phyloP scores from a whole-genome alignment of 2,113 vertebrate species.

The Eupsittula cactorum region DNA sequence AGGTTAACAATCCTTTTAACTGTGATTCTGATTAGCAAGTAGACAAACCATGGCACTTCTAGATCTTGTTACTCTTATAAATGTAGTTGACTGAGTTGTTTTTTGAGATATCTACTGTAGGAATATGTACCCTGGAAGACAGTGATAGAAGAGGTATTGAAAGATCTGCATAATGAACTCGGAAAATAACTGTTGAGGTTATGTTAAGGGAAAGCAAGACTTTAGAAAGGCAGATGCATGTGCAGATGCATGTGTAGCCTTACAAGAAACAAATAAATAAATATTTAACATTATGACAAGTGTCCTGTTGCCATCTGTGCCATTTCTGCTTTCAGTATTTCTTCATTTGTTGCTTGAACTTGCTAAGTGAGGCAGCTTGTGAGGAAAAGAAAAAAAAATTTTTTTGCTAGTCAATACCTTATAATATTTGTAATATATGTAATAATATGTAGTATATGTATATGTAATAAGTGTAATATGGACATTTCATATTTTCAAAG shows the following conservation, averaged over 20 bases:
- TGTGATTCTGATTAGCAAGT: not conserved
- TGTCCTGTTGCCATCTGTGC: not conserved
- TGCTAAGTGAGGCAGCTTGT: not conserved
- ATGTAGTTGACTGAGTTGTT: not conserved
- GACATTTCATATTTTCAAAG: not conserved
- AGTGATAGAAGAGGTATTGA: not conserved
- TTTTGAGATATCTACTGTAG: not conserved
- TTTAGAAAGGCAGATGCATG: not conserved
- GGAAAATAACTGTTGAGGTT: not conserved
- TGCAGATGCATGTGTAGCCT: not conserved
- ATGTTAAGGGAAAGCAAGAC: not conserved
- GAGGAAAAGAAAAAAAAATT: not conserved
- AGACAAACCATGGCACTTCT: not conserved
- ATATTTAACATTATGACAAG: not conserved
- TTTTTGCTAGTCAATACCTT: not conserved
- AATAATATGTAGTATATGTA: not conserved
- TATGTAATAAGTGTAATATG: not conserved
- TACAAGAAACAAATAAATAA: not conserved
- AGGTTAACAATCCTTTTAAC: not conserved
- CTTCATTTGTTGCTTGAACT: not conserved
- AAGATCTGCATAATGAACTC: not conserved
- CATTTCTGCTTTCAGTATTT: not conserved
- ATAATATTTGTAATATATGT: not conserved
- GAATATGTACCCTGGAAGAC: not conserved
- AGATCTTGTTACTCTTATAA: not conserved